These are phyloP conservation scores for Musca vetustissima DNA, from an alignment of 1,140 invertebrate species.

Conservation along the genomic window DNA sequence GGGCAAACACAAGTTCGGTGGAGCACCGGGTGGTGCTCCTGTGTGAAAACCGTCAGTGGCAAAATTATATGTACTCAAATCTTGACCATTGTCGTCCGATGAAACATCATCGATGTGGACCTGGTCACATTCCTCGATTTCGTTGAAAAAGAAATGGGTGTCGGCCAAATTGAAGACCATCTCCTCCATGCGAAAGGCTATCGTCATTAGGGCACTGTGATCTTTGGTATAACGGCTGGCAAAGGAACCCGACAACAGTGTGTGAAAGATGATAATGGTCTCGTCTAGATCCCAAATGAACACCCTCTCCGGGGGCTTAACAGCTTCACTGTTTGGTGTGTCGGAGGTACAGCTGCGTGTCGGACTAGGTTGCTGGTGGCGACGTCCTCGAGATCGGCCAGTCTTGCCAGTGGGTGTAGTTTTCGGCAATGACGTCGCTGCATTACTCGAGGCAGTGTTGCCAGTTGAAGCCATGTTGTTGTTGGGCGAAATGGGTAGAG, in stretches of 20 bases:
- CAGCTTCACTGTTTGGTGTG: constrained; percentile 64
- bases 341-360: constrained; percentile 56
- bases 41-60: constrained; percentile 90
- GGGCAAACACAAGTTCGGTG: constrained; percentile 69
- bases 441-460: constrained; percentile 18
- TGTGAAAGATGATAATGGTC: constrained; percentile 96
- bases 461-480: constrained; percentile 29
- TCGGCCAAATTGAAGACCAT: constrained; percentile 95
- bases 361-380: constrained; percentile 66
- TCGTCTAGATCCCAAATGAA: constrained; percentile 99
- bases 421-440: constrained; percentile 32
- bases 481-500: constrained; percentile 46
- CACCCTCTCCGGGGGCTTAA: constrained; percentile 87
- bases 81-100: constrained; percentile 96
- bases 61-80: constrained; percentile 94
- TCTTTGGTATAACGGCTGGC: constrained; percentile 83
- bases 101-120: constrained; percentile 97
- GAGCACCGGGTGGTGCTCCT: constrained; percentile 61
- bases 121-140: constrained; percentile 98
- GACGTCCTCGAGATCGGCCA: constrained; percentile 58
- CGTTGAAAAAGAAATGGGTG: constrained; percentile 95
- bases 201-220: constrained; percentile 69
- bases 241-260: constrained; percentile 86
- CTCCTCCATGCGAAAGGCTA: constrained; percentile 94
- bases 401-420: constrained; percentile 52